Evolutionary conservation across 2,888 invertebrate genomes (phyloP), one percentile per base, ranked within the genome.

Genomic region (Sinodicranocentrus sp.): DNA sequence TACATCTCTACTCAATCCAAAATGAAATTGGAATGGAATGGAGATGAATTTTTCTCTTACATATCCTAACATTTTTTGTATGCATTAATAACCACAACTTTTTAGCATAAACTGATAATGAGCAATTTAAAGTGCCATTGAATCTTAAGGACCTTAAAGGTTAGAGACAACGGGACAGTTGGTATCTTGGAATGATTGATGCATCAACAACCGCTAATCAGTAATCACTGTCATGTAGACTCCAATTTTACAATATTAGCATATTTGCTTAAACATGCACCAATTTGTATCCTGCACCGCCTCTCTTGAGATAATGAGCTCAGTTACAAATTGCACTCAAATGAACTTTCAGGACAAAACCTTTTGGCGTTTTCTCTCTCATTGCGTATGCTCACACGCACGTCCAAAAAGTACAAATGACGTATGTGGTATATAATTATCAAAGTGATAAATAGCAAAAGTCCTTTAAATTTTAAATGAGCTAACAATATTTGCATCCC

Each of bases 351-450:
- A 8, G 6, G 13, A 39, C 13, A 13, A 39, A 39, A 39, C 5
- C 39, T 8, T 39, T 39, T 39, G 13, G 6, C 39, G 39, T 39
- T 5, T 39, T 5, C 39, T 5, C 39, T 39, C 39, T 8, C 13
- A 39, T 8, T 39, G 39, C 39, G 13, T 39, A 13, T 13, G 39
- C 13, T 39, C 13, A n/a, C n/a, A n/a, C 13, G 39, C 39, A 39
- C 39, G 13, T 13, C 39, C 13, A 5, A 39, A 39, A 39, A 8
- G 39, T 39, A 13, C 13, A 39, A 39, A 39, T 52, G 52, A 52
- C 19, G 19, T 19, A 43, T 75, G 75, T 65, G 63, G 65, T 75
- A 52, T 59, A 75, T 65, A 75, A 75, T 75, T 75, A 75, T 75
- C 75, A 13, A 6, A 28, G 48, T 75, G 44, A 28, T 48, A 75